Base-by-base conservation (phyloP, 2,888 invertebrate species). In the Eumacrocentrus americanus region DNA sequence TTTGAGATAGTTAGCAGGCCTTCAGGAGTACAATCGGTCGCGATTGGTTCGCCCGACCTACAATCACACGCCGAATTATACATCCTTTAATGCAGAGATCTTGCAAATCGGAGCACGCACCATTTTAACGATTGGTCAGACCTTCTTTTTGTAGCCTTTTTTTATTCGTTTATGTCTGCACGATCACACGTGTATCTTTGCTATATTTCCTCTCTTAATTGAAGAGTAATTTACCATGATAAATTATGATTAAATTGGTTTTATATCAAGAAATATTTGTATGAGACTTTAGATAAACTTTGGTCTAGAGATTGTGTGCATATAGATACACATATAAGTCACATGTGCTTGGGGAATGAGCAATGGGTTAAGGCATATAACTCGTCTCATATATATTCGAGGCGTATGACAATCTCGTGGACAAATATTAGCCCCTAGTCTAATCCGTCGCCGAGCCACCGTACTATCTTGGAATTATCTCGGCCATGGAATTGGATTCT, bases 1-100 rank as follows among this genome's bases (percentile, higher is more conserved):
- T 79, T 79, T 79, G 79, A 78, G 78, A 77, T 79, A 79, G 79
- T 79, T 79, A 79, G 76, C 75, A 75, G 75, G 77, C 76, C 78
- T 79, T 79, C 78, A 79, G 75, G 73, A 74, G 73, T 72, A 79
- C 79, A 79, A 79, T 79, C 77, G 78, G 70, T 73, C 74, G 70
- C 77, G 78, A 79, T 79, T 78, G 58, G 58, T 52, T 58, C 44
- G 77, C 76, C 75, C 74, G 74, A 76, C 76, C 76, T 78, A 79
- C 76, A 79, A 79, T 79, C 79, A 77, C 74, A 73, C 72, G 70
- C 70, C 71, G 77, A 72, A 77, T 78, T 78, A 78, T 78, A 75
- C 75, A 73, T 76, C 74, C 74, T 76, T 75, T 73, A 75, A 72
- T 72, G 68, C 69, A 68, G 72, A 60, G 70, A 74, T 74, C 72